Conservation (phyloP, 2,888 invertebrate genomes). For the Clostera curtula region DNA sequence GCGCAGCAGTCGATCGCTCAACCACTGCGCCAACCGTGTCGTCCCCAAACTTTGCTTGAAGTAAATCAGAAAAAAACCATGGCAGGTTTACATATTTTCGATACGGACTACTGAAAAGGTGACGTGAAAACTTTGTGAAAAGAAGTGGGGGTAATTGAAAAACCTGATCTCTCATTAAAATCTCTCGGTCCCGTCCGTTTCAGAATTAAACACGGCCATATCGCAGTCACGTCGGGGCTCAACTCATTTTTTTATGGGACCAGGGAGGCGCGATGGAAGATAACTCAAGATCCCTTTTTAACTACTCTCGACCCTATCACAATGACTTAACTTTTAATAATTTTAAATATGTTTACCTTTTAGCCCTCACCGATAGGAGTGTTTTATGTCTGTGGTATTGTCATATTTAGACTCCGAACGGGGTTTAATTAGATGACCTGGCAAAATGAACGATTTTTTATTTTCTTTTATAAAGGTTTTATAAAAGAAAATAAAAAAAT, state of each 20-base stretch:
- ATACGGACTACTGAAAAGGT: constrained; percentile 43
- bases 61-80: too few species aligned
- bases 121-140: constrained; percentile 49
- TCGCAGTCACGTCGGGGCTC: constrained; percentile 58
- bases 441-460: too few species aligned
- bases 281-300: constrained; percentile 16
- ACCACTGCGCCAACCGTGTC: background rate
- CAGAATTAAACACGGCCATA: constrained; percentile 60
- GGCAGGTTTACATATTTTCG: constrained; percentile 30
- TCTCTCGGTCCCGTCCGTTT: constrained; percentile 61
- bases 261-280: constrained; percentile 22
- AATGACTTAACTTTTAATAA: constrained; percentile 11
- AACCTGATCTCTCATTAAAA: constrained; percentile 72
- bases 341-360: constrained; percentile 16
- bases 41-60: background rate
- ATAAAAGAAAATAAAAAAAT: too few species aligned
- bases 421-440: too few species aligned
- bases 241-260: constrained; percentile 46
- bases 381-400: too few species aligned
- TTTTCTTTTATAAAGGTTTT: too few species aligned
- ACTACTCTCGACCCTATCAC: constrained; percentile 10
- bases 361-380: too few species aligned
- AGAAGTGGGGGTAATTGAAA: constrained; percentile 68
- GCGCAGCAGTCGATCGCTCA: too few species aligned
- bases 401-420: too few species aligned